phyloP scores from a whole-genome alignment of 2,797 vertebrate genomes.

The Centropyge bicolor region DNA sequence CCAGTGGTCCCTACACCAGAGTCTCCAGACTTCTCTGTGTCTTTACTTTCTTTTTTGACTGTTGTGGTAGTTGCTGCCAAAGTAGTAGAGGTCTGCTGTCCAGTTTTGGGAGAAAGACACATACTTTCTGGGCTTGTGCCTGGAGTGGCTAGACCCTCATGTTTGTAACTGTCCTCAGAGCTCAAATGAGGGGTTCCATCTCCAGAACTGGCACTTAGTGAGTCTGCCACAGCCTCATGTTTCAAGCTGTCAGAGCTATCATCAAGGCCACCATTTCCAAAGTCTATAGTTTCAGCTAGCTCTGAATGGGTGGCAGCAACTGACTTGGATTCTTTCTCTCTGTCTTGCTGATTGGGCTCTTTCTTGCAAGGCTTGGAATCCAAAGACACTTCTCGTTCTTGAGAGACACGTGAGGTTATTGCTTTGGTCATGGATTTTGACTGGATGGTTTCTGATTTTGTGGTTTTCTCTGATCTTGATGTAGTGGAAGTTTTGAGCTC shows the following conservation, averaged over 20 bases:
- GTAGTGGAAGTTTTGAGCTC: constrained; percentile 87
- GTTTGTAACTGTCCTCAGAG: constrained; percentile 97
- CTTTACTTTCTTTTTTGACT: constrained; percentile 69
- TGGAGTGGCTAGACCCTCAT: constrained; percentile 95
- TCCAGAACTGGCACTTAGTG: constrained; percentile 91
- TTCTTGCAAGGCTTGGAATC: constrained; percentile 76
- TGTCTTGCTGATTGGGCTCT: constrained; percentile 55
- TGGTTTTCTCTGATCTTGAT: constrained; percentile 70
- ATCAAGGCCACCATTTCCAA: constrained; percentile 87
- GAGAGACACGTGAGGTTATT: constrained; percentile 53
- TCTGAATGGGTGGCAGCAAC: constrained; percentile 78
- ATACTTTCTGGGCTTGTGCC: constrained; percentile 95
- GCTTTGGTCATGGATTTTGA: constrained; percentile 70
- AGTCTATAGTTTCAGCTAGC: constrained; percentile 81
- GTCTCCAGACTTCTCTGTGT: constrained; percentile 78
- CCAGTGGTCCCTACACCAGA: constrained; percentile 77
- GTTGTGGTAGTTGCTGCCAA: constrained; percentile 49
- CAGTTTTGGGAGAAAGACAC: constrained; percentile 90
- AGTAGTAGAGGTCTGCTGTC: constrained; percentile 75
- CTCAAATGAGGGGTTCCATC: constrained; percentile 93
- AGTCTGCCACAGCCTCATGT: constrained; percentile 89
- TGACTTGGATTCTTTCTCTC: constrained; percentile 84
- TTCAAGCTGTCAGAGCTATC: constrained; percentile 93
- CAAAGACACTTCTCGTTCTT: constrained; percentile 74
- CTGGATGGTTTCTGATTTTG: constrained; percentile 64